Conservation (phyloP, 2,113 vertebrate genomes). For the Collichthys lucidus region DNA sequence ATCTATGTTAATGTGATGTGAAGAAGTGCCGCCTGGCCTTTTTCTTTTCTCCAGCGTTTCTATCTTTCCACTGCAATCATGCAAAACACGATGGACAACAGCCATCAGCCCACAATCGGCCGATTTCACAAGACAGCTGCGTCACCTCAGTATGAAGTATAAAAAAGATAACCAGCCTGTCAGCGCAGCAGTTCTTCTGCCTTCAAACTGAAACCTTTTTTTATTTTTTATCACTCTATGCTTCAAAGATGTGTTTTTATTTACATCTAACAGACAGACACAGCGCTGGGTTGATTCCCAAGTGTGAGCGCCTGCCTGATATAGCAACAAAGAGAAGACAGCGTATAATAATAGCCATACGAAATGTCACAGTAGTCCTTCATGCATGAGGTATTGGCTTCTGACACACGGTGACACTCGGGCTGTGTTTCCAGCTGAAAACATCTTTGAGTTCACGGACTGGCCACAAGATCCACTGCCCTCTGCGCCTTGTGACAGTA, state of each 20-base stretch:
- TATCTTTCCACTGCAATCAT: constrained; percentile 23
- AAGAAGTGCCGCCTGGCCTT: constrained; percentile 59
- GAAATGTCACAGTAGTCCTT: constrained; percentile 74
- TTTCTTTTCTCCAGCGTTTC: background rate
- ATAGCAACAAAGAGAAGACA: constrained; percentile 72
- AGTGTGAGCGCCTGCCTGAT: constrained; percentile 61
- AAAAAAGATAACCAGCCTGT: constrained; percentile 56
- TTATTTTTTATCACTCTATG: constrained; percentile 45
- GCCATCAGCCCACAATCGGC: constrained; percentile 16
- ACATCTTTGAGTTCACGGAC: constrained; percentile 58
- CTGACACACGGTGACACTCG: constrained; percentile 69
- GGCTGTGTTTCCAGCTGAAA: constrained; percentile 51
- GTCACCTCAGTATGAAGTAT: constrained; percentile 56
- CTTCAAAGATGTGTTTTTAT: constrained; percentile 78
- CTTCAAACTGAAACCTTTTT: constrained; percentile 41
- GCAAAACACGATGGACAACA: constrained; percentile 50
- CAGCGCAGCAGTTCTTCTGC: constrained; percentile 46
- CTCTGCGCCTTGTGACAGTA: constrained; percentile 50
- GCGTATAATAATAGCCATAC: constrained; percentile 72
- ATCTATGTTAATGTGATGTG: constrained; percentile 77
- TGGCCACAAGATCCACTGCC: constrained; percentile 44
- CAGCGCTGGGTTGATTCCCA: constrained; percentile 54
- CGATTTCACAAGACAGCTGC: constrained; percentile 50
- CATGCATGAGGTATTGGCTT: constrained; percentile 62
- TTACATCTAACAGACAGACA: constrained; percentile 63